Conservation (phyloP, 2,888 invertebrate species). For the Campoplex capitator region DNA sequence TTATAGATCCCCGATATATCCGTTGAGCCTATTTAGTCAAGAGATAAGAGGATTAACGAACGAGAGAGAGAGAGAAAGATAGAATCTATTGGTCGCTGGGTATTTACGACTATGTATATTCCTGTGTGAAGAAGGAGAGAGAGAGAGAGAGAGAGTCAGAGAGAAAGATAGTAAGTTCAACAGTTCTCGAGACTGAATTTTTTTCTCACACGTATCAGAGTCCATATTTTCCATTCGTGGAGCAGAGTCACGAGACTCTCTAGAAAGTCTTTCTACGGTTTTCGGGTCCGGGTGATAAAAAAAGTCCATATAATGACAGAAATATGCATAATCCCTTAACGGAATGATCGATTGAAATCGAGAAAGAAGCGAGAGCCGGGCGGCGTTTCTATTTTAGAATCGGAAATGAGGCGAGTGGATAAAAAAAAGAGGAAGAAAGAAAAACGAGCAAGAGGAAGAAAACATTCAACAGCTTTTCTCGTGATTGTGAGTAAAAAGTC, state of each 20-base stretch:
- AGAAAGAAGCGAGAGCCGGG: slow-evolving; percentile 1
- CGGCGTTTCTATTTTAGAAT: slow-evolving; percentile 53
- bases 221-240: background rate
- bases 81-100: slow-evolving; percentile 49
- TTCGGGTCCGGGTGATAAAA: slow-evolving; percentile 17
- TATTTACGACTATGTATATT: slow-evolving; percentile 1
- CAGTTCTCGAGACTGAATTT: slow-evolving; percentile 32
- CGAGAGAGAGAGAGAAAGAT: slow-evolving; percentile 37
- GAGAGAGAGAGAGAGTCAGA: background rate
- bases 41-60: slow-evolving; percentile 72
- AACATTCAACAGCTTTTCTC: slow-evolving; percentile 47
- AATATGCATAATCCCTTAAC: slow-evolving; percentile 31
- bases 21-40: slow-evolving; percentile 70
- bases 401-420: slow-evolving; percentile 40
- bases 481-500: slow-evolving; percentile 63
- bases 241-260: background rate
- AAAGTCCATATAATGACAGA: slow-evolving; percentile 23
- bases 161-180: slow-evolving; percentile 13
- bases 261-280: slow-evolving; percentile 29
- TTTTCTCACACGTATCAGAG: slow-evolving; percentile 18
- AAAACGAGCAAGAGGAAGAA: slow-evolving; percentile 4
- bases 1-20: slow-evolving; percentile 68
- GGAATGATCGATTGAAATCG: slow-evolving; percentile 47
- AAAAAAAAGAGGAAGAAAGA: background rate
- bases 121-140: no score